Percentiles rank a stretch among this genome's conserved stretches.
phyloP scores from a whole-genome alignment of 2,888 invertebrate species.

The Ellobium chinense region DNA sequence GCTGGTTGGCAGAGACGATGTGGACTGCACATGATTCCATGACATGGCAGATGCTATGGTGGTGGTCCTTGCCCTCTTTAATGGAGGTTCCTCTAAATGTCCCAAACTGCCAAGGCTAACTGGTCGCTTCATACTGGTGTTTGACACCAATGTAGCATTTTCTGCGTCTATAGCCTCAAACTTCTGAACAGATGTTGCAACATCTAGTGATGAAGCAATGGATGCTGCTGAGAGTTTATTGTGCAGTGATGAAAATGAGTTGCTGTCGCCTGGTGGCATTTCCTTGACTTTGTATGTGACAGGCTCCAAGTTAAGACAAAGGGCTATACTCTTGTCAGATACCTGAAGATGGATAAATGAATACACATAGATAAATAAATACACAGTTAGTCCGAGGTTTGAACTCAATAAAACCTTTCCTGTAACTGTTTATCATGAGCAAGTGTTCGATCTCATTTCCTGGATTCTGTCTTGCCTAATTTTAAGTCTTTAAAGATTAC shows the following conservation, averaged over 20 bases:
- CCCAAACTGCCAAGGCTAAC: conserved; percentile 56
- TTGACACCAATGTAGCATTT: not conserved
- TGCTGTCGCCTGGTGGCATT: conserved; percentile 58
- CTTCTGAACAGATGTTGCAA: conserved; percentile 51
- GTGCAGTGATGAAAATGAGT: conserved; percentile 56
- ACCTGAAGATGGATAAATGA: conserved; percentile 58
- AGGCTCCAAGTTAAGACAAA: conserved; percentile 61
- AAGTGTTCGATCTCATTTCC: too few species aligned
- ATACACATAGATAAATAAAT: too few species aligned
- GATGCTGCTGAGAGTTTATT: conserved; percentile 36
- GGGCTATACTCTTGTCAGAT: conserved; percentile 60
- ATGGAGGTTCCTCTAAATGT: conserved; percentile 43
- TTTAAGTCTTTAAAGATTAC: too few species aligned
- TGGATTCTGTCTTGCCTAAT: too few species aligned
- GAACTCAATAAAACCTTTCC: too few species aligned
- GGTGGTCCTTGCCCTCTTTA: conserved; percentile 16
- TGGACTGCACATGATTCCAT: not conserved
- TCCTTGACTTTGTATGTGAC: conserved; percentile 68
- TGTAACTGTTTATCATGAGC: too few species aligned
- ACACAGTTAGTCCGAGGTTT: too few species aligned
- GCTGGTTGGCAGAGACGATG: conserved; percentile 1
- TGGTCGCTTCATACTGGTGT: conserved; percentile 51
- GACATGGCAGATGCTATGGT: not conserved
- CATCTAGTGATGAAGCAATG: conserved; percentile 33
- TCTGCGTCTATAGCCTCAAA: not conserved